These are phyloP conservation scores for Melanerpes formicivorus DNA, from an alignment of 2,113 vertebrate species.

Conservation along the genomic window DNA sequence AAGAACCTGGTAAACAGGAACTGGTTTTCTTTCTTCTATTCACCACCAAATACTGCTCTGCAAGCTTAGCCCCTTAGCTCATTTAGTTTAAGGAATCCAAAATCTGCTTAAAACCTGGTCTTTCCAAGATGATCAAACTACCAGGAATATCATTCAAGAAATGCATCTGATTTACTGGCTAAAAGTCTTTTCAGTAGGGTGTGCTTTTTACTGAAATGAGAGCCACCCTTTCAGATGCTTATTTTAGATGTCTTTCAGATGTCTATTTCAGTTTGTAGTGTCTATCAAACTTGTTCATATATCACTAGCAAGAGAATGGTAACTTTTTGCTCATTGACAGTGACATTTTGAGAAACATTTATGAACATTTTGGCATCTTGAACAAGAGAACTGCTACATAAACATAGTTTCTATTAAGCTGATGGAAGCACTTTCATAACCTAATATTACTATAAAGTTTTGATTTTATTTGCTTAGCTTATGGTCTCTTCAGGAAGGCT, in stretches of 20 bases:
- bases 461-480: neutral
- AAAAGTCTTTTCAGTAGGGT: neutral
- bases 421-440: neutral
- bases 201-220: neutral
- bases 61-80: neutral
- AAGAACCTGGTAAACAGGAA: neutral
- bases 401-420: neutral
- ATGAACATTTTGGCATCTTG: neutral
- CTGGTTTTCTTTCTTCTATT: neutral
- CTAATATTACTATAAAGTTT: neutral
- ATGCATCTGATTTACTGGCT: neutral
- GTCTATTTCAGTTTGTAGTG: neutral
- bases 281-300: neutral
- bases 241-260: neutral
- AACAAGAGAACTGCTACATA: neutral
- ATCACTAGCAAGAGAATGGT: neutral
- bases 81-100: neutral
- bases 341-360: neutral
- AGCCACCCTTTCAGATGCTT: neutral
- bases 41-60: neutral
- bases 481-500: neutral
- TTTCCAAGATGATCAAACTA: neutral
- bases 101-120: neutral
- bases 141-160: neutral
- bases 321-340: neutral